Evolutionary conservation across 2,888 invertebrate species (phyloP), one percentile per base, ranked within the genome.

Genomic region (Drosophila suboccidentalis): DNA sequence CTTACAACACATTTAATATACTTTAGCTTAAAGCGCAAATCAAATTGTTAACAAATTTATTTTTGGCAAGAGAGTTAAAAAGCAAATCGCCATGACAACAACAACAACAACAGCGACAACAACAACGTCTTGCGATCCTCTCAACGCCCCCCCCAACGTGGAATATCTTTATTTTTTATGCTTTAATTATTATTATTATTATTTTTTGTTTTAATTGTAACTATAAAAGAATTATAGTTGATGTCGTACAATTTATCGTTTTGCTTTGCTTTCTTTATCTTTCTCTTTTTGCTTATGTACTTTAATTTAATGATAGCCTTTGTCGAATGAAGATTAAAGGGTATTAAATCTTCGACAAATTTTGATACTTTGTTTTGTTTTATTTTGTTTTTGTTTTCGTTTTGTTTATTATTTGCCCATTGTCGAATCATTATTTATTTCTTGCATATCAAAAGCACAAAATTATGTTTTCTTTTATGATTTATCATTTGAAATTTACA

Each of bases 51-150:
- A 5, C 36, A 38, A 57, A 38, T 26, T 5, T 22, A n/a, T n/a
- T 46, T 57, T 46, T 46, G 57, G 57, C 57, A 44, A 46, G 44
- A 46, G 46, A 46, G 44, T 10, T 10, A 5, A 46, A 46, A 46
- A 22, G 34, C 44, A 46, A 44, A 22, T 46, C 26, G 55, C 46
- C 57, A 57, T 57, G 57, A 57, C 57, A 57, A 57, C 15, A 46
- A 22, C 26, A 44, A 11, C 44, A 55, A 22, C 15, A 43, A 2
- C 19, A 38, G 29, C 15, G 22, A 22, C n/a, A 39, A 26, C 38
- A 26, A 29, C 3, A 11, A 44, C 5, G 22, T 44, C 44, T 43
- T 43, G 55, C 55, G 34, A 4, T 22, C 32, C 55, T 43, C 19
- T 32, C 54, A 43, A 29, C 13, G 43, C 41, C 41, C n/a, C n/a